Percentiles rank a stretch among this genome's conserved stretches.
Conservation (phyloP, 2,888 invertebrate genomes). For the Cephus spinipes region DNA sequence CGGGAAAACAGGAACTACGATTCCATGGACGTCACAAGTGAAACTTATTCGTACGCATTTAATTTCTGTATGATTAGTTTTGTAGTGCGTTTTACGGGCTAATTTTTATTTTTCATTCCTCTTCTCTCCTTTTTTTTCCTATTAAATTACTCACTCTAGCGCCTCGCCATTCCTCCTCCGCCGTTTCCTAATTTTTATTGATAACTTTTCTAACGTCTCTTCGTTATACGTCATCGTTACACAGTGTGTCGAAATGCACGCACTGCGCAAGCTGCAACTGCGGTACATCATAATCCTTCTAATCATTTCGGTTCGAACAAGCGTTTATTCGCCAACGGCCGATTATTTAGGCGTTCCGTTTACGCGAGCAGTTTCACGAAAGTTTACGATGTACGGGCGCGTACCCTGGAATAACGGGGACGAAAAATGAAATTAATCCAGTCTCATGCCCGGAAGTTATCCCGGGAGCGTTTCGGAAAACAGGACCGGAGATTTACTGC, state of each 20-base stretch:
- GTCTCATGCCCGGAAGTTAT: not conserved
- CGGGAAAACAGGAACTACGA: constrained; percentile 4
- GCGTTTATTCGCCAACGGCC: not conserved
- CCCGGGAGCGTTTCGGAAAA: constrained; percentile 10
- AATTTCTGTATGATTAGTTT: not conserved
- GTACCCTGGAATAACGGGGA: constrained; percentile 4
- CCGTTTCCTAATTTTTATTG: too few relatives aligned
- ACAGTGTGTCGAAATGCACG: not conserved
- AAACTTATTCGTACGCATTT: not conserved
- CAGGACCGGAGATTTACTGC: constrained; percentile 8
- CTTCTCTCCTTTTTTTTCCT: not conserved
- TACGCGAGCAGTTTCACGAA: not conserved
- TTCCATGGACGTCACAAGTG: not conserved
- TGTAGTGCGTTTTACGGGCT: not conserved
- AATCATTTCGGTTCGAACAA: not conserved
- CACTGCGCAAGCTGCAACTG: not conserved
- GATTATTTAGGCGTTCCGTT: not conserved
- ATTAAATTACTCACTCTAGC: not conserved
- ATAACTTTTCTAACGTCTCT: not conserved
- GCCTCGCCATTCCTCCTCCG: not conserved
- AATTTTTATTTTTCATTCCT: not conserved
- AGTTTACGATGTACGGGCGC: constrained; percentile 3
- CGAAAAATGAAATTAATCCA: constrained; percentile 5
- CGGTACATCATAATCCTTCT: not conserved
- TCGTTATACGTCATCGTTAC: not conserved